A percentile compares a stretch with the other conserved stretches of the same genome.
phyloP scores from a whole-genome alignment of 2,113 vertebrate species.

The Cryptotis parvus region DNA sequence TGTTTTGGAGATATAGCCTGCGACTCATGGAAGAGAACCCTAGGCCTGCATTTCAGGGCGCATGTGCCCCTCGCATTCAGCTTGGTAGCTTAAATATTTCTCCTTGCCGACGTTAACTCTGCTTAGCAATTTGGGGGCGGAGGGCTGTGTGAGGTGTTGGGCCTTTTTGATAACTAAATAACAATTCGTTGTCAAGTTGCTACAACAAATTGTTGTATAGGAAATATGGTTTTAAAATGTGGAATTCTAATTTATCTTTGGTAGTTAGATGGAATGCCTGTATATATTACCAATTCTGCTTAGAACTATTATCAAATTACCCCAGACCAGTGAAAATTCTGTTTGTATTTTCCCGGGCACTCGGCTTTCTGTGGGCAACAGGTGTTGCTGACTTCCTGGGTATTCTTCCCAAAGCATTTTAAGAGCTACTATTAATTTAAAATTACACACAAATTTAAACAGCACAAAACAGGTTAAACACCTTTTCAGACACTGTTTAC shows the following conservation, averaged over 20 bases:
- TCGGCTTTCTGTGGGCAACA: not conserved
- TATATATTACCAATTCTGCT: not conserved
- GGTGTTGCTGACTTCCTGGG: not conserved
- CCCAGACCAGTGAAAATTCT: not conserved
- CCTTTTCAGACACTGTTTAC: not conserved
- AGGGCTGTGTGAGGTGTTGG: no score
- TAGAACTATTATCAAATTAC: not conserved
- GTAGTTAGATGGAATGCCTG: not conserved
- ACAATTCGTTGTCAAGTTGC: no score
- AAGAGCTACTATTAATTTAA: not conserved
- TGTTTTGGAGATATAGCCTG: not conserved
- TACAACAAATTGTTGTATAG: no score
- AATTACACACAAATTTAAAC: not conserved
- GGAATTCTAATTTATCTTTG: not conserved
- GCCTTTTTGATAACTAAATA: not conserved
- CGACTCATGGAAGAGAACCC: not conserved
- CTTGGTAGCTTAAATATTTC: not conserved
- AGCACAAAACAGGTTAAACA: not conserved
- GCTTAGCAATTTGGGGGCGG: not conserved
- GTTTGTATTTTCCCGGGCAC: not conserved
- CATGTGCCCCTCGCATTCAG: not conserved
- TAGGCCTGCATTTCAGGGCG: not conserved
- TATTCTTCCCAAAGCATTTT: not conserved
- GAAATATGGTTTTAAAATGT: no score
- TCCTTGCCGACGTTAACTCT: not conserved